Evolutionary conservation across 2,797 vertebrate species (phyloP).

Genomic region (Poecile montanus): DNA sequence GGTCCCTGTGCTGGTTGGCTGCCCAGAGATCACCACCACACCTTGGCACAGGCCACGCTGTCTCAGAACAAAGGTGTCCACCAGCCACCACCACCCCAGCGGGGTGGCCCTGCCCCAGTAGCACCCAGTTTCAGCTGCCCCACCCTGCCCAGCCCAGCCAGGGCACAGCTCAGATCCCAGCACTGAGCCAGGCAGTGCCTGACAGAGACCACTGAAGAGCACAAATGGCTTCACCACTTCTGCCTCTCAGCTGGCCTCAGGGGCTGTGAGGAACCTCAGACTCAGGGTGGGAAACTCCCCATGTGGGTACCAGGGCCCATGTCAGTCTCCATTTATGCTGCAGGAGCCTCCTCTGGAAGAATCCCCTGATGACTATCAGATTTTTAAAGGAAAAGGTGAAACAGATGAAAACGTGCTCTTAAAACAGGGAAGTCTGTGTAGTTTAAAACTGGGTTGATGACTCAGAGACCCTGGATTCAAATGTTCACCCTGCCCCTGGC

Average conservation of each 20-base stretch:
- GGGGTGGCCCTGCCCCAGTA: background rate
- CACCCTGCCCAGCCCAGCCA: background rate
- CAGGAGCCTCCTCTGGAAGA: background rate
- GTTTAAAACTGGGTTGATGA: background rate
- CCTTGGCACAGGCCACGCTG: background rate
- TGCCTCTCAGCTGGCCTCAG: background rate
- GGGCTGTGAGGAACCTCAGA: background rate
- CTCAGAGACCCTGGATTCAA: background rate
- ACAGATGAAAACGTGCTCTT: background rate
- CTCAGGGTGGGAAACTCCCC: background rate
- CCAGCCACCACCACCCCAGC: background rate
- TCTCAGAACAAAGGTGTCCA: background rate
- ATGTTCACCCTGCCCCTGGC: background rate
- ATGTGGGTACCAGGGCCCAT: accelerated
- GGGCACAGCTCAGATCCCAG: background rate
- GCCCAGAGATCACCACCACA: background rate
- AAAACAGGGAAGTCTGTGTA: background rate
- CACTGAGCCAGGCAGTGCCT: accelerated
- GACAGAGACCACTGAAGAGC: background rate
- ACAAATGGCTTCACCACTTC: background rate
- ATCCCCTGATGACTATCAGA: background rate
- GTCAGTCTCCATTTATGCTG: background rate
- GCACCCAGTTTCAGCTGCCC: background rate
- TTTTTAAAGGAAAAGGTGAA: background rate
- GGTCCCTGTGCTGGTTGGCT: background rate